Percentiles rank a stretch among this genome's conserved stretches.
These are phyloP conservation scores for Psittacus erithacus DNA, from an alignment of 2,113 vertebrate genomes.

Conservation along the genomic window DNA sequence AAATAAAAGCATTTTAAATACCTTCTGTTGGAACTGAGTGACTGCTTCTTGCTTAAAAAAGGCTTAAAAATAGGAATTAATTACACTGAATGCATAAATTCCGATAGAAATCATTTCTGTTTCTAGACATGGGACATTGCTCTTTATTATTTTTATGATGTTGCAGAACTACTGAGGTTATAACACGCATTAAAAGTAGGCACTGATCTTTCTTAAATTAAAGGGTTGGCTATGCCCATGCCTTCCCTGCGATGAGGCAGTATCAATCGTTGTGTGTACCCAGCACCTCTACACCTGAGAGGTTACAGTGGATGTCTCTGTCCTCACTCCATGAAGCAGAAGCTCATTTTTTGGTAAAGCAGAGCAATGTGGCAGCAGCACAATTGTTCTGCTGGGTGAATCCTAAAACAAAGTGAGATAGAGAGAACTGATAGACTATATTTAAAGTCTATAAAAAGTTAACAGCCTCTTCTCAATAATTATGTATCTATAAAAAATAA, in stretches of 20 bases:
- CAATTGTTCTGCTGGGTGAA: neutral
- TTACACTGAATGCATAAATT: neutral
- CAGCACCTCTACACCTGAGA: neutral
- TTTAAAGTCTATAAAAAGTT: constrained; percentile 67
- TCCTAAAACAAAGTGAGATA: neutral
- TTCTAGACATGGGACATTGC: constrained; percentile 55
- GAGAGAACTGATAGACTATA: constrained; percentile 13
- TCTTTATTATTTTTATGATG: constrained; percentile 65
- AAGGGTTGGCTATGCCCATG: neutral
- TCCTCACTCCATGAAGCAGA: neutral
- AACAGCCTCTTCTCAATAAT: constrained; percentile 64
- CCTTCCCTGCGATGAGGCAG: neutral
- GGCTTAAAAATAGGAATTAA: constrained; percentile 1
- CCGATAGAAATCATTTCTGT: constrained; percentile 3
- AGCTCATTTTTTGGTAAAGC: neutral
- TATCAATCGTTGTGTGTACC: neutral
- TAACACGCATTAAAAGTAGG: neutral
- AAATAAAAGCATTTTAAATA: neutral
- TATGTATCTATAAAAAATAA: constrained; percentile 66
- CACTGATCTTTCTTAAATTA: neutral
- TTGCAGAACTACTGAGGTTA: constrained; percentile 40
- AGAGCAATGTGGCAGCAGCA: neutral
- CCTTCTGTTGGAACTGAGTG: neutral
- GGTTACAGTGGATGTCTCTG: neutral
- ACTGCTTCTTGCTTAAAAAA: neutral